Conservation (phyloP, 2,888 invertebrate species). For the Antheraea yamamai region DNA sequence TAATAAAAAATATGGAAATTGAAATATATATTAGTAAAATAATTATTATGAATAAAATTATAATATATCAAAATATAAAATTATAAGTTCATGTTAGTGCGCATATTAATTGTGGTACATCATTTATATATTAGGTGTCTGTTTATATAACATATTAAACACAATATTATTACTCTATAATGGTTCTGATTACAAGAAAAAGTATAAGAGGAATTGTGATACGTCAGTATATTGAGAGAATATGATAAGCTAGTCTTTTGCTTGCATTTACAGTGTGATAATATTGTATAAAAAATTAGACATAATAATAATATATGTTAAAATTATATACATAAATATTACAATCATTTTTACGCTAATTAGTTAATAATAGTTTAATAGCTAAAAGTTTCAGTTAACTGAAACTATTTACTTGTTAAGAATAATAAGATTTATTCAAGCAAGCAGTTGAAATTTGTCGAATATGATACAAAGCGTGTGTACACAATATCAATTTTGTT, state of each 20-base stretch:
- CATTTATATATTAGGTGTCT: no score
- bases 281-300: background rate
- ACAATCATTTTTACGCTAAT: background rate
- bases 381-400: no score
- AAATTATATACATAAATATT: background rate
- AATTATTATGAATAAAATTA: background rate
- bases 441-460: no score
- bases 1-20: background rate
- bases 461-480: no score
- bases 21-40: background rate
- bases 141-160: background rate
- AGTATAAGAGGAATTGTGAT: background rate
- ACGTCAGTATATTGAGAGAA: background rate
- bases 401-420: no score
- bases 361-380: no score
- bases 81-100: background rate
- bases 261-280: slow-evolving; percentile 7
- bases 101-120: background rate
- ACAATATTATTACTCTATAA: background rate
- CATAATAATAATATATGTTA: background rate
- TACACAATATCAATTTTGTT: no score
- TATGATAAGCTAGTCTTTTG: background rate
- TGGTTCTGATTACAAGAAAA: background rate
- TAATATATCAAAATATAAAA: background rate
- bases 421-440: no score